phyloP scores from a whole-genome alignment of 2,888 invertebrate species.

The Operophtera brumata region DNA sequence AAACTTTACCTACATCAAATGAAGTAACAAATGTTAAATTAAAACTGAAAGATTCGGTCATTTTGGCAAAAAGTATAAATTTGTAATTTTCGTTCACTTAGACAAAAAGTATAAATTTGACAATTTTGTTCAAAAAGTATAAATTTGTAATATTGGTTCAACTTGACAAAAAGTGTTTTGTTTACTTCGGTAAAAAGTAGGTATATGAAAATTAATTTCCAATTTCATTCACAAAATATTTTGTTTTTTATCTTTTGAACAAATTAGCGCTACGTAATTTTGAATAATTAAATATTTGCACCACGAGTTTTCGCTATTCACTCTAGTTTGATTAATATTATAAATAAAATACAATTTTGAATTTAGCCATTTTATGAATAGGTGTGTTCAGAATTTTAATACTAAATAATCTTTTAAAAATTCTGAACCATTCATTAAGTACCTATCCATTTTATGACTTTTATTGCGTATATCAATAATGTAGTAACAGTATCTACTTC shows the following conservation, averaged over 20 bases:
- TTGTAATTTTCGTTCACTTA: no score
- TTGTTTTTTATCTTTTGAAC: neutral
- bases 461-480: conserved; percentile 70
- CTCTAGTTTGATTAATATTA: conserved; percentile 52
- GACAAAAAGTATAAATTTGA: no score
- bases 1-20: neutral
- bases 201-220: no score
- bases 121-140: no score
- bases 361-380: conserved; percentile 56
- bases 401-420: conserved; percentile 30
- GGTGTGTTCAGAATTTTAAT: conserved; percentile 45
- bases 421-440: conserved; percentile 43
- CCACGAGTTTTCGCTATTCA: conserved; percentile 63
- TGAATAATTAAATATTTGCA: conserved; percentile 45
- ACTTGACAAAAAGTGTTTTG: no score
- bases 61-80: no score
- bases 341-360: conserved; percentile 43
- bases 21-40: no score
- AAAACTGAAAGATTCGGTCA: no score
- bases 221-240: no score
- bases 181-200: no score
- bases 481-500: conserved; percentile 66
- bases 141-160: no score
- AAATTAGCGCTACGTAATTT: conserved; percentile 26
- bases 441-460: conserved; percentile 52